A percentile compares a stretch with the other conserved stretches of the same genome.
These are phyloP conservation scores for Coracias cyanogaster DNA, from an alignment of 2,797 vertebrate genomes.

Conservation along the genomic window DNA sequence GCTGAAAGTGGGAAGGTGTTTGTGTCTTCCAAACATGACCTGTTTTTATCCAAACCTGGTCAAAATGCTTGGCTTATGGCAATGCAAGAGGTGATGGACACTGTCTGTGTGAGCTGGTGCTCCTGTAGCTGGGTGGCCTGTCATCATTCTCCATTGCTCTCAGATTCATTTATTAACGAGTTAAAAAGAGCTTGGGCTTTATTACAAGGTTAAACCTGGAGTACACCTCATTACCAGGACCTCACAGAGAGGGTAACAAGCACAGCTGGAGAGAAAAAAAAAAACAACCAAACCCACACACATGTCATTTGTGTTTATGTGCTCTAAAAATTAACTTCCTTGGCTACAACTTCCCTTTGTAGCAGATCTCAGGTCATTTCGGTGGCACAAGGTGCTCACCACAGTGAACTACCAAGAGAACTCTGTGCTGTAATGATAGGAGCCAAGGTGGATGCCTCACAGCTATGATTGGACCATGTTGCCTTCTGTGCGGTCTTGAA, in stretches of 20 bases:
- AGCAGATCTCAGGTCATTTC: background rate
- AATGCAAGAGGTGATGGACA: background rate
- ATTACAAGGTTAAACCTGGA: background rate
- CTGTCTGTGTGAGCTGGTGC: background rate
- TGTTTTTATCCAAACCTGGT: background rate
- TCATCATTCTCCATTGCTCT: background rate
- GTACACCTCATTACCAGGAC: background rate
- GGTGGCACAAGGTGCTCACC: background rate
- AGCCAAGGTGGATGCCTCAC: rapidly evolving
- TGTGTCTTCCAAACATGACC: background rate
- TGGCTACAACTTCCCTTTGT: background rate
- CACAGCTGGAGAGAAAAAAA: background rate
- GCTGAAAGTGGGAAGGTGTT: background rate
- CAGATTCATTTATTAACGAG: background rate
- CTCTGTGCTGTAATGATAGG: background rate
- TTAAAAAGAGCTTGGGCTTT: background rate
- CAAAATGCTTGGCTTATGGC: background rate
- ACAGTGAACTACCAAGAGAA: too few relatives aligned
- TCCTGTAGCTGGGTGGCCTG: background rate
- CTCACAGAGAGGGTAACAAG: background rate
- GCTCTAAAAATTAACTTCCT: background rate
- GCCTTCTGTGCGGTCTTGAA: background rate
- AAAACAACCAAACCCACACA: too few relatives aligned
- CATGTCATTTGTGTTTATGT: background rate
- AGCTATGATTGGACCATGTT: too few relatives aligned